Conservation (phyloP, 2,797 vertebrate species). For the Tokudaia tokunoshimensis region DNA sequence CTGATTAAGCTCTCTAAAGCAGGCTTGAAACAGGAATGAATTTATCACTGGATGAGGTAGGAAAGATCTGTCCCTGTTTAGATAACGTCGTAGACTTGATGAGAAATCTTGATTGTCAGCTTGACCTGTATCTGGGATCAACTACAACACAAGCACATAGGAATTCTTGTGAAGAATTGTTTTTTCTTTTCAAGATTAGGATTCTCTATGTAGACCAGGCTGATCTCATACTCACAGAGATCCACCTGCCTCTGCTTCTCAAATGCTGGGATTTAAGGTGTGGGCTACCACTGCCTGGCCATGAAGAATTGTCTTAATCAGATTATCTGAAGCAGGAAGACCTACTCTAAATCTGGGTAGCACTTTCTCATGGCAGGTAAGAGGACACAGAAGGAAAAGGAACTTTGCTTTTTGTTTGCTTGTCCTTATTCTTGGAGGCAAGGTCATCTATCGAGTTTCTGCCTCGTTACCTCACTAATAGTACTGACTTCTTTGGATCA, state of each 20-base stretch:
- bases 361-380: neutral
- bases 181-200: neutral
- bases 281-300: neutral
- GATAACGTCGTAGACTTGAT: neutral
- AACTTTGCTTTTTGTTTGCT: neutral
- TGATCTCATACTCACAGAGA: neutral
- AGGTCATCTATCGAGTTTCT: neutral
- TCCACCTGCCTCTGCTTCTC: neutral
- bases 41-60: slow-evolving; percentile 46
- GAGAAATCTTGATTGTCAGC: neutral
- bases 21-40: slow-evolving; percentile 22
- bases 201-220: neutral
- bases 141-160: neutral
- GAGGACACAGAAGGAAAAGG: neutral
- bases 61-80: slow-evolving; percentile 20
- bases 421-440: neutral
- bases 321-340: neutral
- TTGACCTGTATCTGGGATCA: neutral
- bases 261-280: neutral
- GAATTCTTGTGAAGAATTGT: neutral
- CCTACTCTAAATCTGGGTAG: neutral
- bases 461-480: neutral
- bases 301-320: neutral
- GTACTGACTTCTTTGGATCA: neutral
- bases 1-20: slow-evolving; percentile 29